Conservation (phyloP, 2,113 vertebrate species). For the Riparia riparia region DNA sequence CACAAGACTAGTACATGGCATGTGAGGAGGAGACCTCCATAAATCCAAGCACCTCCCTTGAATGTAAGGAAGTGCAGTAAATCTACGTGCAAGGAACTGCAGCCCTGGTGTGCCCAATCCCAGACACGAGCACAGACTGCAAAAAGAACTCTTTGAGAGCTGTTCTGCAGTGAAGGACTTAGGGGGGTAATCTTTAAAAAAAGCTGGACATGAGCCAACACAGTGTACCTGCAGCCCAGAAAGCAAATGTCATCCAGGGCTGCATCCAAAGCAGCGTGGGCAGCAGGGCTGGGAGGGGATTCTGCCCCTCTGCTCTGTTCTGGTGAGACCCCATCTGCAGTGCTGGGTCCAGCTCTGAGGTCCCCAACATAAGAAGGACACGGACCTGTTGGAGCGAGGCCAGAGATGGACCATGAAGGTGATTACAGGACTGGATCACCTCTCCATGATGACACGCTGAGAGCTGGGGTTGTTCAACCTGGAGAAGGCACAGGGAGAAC, state of each 20-base stretch:
- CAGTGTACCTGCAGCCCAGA: accelerated
- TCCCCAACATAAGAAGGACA: neutral
- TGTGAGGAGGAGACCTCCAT: accelerated
- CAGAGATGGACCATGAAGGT: no score
- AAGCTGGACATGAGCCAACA: accelerated
- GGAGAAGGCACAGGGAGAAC: neutral
- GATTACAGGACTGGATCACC: no score
- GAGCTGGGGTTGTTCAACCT: neutral
- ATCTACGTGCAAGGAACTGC: neutral
- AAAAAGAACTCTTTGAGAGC: neutral
- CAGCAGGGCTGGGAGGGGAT: neutral
- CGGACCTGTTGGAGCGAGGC: accelerated
- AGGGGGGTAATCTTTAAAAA: neutral
- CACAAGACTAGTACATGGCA: neutral
- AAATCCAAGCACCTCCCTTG: neutral
- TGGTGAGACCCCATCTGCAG: neutral
- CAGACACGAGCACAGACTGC: neutral
- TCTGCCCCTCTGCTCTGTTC: neutral
- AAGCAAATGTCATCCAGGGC: neutral
- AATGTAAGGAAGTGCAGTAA: neutral
- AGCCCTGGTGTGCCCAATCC: neutral
- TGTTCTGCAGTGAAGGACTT: neutral
- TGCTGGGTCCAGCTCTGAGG: accelerated
- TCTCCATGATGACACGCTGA: neutral
- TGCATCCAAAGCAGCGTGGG: accelerated